phyloP scores from a whole-genome alignment of 2,888 invertebrate species.

The Plemyria rubiginata region DNA sequence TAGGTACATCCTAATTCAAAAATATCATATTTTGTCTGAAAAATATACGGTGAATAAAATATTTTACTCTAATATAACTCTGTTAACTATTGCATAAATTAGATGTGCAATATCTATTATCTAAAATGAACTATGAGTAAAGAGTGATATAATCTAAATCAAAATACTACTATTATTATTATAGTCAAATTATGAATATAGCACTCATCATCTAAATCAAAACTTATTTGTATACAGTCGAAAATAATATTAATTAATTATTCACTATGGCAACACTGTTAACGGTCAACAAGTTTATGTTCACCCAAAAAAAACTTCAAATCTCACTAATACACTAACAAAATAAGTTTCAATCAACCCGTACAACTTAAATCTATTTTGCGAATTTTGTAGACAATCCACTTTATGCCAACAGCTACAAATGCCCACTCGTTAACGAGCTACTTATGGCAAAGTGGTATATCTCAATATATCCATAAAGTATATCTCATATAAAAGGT shows the following conservation, averaged over 20 bases:
- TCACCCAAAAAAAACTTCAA: conserved; percentile 74
- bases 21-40: conserved; percentile 51
- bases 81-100: conserved; percentile 77
- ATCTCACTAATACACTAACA: conserved; percentile 74
- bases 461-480: conserved; percentile 62
- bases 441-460: conserved; percentile 48
- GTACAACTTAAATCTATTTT: conserved; percentile 57
- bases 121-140: conserved; percentile 57
- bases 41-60: conserved; percentile 63
- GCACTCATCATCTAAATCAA: conserved; percentile 76
- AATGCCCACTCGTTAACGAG: conserved; percentile 46
- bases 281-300: conserved; percentile 79
- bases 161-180: conserved; percentile 46
- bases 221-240: conserved; percentile 81
- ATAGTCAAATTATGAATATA: conserved; percentile 61
- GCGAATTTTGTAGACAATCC: conserved; percentile 48
- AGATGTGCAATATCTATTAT: conserved; percentile 67
- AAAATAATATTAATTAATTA: conserved; percentile 80
- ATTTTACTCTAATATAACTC: conserved; percentile 59
- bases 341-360: conserved; percentile 57
- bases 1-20: conserved; percentile 3
- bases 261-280: conserved; percentile 83
- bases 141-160: conserved; percentile 56
- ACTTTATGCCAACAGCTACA: conserved; percentile 44
- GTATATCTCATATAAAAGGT: conserved; percentile 76